Conservation (phyloP, 2,113 vertebrate species). For the Varanus komodoensis region DNA sequence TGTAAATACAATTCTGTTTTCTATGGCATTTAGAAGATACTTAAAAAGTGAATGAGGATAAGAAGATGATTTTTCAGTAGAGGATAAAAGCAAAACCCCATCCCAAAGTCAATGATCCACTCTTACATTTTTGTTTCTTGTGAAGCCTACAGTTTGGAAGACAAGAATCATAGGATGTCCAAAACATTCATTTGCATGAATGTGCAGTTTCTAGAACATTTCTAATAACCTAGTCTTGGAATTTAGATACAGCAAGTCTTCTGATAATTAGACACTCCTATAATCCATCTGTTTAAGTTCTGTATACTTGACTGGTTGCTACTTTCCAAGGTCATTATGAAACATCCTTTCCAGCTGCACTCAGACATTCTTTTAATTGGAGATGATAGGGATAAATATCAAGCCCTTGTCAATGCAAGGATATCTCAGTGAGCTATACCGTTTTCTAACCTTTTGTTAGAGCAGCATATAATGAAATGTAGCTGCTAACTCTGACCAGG, state of each 20-base stretch:
- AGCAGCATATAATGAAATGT: not conserved
- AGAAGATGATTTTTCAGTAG: not conserved
- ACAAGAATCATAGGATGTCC: not conserved
- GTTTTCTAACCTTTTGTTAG: not conserved
- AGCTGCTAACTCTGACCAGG: not conserved
- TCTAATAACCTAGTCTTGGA: not conserved
- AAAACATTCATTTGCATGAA: conserved; percentile 6
- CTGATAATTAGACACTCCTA: not conserved
- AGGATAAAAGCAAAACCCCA: no score
- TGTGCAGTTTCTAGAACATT: not conserved
- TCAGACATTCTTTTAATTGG: not conserved
- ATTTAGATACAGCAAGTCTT: not conserved
- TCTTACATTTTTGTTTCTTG: not conserved
- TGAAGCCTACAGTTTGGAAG: not conserved
- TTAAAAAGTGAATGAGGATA: no score
- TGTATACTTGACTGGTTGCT: not conserved
- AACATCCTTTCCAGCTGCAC: not conserved
- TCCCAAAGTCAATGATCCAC: not conserved
- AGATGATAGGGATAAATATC: not conserved
- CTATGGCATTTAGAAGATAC: not conserved
- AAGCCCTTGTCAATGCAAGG: not conserved
- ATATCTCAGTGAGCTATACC: no score
- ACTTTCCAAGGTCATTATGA: not conserved
- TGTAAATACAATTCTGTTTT: not conserved
- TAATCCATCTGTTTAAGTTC: not conserved